Evolutionary conservation across 1,140 invertebrate species (phyloP).

Genomic region (Zaprionus camerounensis): DNA sequence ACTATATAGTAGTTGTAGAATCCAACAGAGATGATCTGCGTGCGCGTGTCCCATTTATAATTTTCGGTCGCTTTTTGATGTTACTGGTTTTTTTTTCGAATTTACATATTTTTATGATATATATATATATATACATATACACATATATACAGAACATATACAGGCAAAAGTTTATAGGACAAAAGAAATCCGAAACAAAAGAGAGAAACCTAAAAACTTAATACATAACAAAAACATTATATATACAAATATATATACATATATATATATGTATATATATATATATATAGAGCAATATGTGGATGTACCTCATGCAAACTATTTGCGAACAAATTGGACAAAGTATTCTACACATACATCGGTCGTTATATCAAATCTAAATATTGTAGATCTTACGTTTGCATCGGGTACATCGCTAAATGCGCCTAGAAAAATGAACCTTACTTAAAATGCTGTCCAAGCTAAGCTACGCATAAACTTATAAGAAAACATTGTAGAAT

Average conservation of each 20-base stretch:
- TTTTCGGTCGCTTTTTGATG: constrained; percentile 42
- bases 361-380: background rate
- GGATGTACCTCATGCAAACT: constrained; percentile 17
- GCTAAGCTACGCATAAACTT: constrained; percentile 43
- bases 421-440: constrained; percentile 21
- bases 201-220: background rate
- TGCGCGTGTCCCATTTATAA: constrained; percentile 33
- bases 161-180: constrained; percentile 25
- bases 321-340: background rate
- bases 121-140: constrained; percentile 37
- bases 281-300: constrained; percentile 10
- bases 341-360: background rate
- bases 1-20: constrained; percentile 16
- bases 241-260: constrained; percentile 1
- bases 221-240: background rate
- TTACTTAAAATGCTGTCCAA: constrained; percentile 44
- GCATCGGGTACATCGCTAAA: constrained; percentile 9
- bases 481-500: constrained; percentile 23
- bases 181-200: background rate
- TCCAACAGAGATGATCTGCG: constrained; percentile 1
- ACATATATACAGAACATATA: constrained; percentile 49
- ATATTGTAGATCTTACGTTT: background rate
- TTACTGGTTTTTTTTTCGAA: constrained; percentile 26
- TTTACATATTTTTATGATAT: constrained; percentile 47
- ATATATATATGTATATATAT: background rate